Evolutionary conservation across 2,888 invertebrate genomes (phyloP), one percentile per base, ranked within the genome.

Genomic region (Mayetiola destructor): DNA sequence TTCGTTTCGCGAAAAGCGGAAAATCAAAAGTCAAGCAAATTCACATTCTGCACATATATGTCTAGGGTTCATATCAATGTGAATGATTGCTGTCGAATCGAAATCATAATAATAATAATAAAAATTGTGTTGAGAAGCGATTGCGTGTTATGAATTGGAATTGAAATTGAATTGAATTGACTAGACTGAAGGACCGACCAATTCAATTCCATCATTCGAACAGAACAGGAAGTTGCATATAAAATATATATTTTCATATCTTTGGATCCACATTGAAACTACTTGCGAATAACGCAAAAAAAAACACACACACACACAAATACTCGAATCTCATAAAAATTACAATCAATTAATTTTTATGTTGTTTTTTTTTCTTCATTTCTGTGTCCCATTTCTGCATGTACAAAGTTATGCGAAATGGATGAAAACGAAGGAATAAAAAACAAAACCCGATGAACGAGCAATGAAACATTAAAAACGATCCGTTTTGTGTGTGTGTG

Each of bases 271-370:
- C n/a, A n/a, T n/a, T n/a, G n/a, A n/a, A n/a, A n/a, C n/a, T n/a
- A n/a, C n/a, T n/a, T n/a, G n/a, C 5, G 39, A 21, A 21, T 23
- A n/a, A 48, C 48, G 4, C 48, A 48, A 6, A 5, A n/a, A 14
- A 14, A 20, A 21, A 3, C 20, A 40, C 3, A 36, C 12, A 36
- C 12, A 48, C 27, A 27, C 48, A 16, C 27, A 18, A 48, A 48
- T 27, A 48, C 27, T 23, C 48, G 27, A 48, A 6, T 14, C 48
- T n/a, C 48, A 48, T 48, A 48, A 48, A 48, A 48, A 48, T 48
- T 48, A 48, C 27, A n/a, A 48, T 27, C 48, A 27, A 48, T 48
- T 48, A 48, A 48, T 48, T 48, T 48, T 48, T 48, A 27, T 48
- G 14, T 48, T 16, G 27, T 8, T 27, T 14, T 16, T 16, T 4